Percentiles rank a stretch among this genome's conserved stretches.
phyloP scores from a whole-genome alignment of 2,113 vertebrate species.

The Hystrix cristata region DNA sequence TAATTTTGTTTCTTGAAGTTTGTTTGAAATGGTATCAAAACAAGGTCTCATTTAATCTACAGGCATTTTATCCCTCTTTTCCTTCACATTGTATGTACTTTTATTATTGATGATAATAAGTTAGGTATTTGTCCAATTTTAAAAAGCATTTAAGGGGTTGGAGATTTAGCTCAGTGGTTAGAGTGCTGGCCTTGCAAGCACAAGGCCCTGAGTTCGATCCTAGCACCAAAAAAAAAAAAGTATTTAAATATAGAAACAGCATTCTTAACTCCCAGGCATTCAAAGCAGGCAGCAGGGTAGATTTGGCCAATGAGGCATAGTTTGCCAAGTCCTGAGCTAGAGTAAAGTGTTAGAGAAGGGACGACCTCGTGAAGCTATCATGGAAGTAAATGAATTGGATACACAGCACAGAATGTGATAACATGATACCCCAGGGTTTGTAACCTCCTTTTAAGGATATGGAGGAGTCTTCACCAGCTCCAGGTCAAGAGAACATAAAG shows the following conservation, averaged over 20 bases:
- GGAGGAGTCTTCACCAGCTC: neutral
- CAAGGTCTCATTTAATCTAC: neutral
- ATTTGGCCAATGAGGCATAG: neutral
- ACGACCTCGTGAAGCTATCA: neutral
- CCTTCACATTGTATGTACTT: neutral
- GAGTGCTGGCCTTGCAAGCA: no score
- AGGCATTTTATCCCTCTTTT: neutral
- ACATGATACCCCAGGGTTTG: neutral
- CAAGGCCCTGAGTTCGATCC: no score
- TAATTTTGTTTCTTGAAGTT: conserved; percentile 27
- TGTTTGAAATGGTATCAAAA: neutral
- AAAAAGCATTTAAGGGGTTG: neutral
- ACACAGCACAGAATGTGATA: conserved; percentile 10
- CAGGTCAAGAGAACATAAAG: neutral
- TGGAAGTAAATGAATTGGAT: neutral
- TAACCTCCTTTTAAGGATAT: neutral
- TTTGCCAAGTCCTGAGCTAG: neutral
- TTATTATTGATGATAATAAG: conserved; percentile 15
- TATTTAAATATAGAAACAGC: conserved; percentile 9
- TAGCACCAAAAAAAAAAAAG: neutral
- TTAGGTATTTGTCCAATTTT: neutral
- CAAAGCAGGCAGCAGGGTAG: neutral
- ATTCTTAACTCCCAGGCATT: neutral
- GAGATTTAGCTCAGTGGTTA: no score
- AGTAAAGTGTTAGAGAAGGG: neutral